Conservation (phyloP, 2,888 invertebrate genomes). For the Stenichneumon culpator region DNA sequence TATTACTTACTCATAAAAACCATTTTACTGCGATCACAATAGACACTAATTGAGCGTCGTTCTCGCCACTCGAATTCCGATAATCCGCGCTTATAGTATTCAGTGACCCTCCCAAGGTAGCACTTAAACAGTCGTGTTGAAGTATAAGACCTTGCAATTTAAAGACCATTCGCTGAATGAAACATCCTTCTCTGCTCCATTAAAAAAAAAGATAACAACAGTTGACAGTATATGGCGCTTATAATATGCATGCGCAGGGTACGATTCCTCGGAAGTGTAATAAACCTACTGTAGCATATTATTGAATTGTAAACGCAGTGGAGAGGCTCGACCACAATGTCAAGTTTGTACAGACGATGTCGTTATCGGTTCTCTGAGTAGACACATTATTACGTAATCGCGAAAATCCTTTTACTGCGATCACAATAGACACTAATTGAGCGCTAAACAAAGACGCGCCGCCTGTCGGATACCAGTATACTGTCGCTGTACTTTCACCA, state of each 20-base stretch:
- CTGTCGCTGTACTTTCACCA: conserved; percentile 32
- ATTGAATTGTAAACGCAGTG: neutral
- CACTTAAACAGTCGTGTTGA: conserved; percentile 21
- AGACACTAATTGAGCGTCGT: conserved; percentile 53
- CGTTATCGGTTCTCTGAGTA: conserved; percentile 40
- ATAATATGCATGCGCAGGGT: neutral
- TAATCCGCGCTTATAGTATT: conserved; percentile 26
- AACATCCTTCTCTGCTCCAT: neutral
- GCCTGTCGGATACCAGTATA: conserved; percentile 8
- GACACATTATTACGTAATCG: conserved; percentile 28
- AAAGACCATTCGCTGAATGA: conserved; percentile 12
- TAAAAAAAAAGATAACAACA: conserved; percentile 7
- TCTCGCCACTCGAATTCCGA: conserved; percentile 11
- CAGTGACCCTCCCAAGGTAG: conserved; percentile 24
- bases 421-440: conserved; percentile 54
- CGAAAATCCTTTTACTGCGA: conserved; percentile 48
- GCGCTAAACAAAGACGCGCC: conserved; percentile 52
- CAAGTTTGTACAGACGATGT: conserved; percentile 7
- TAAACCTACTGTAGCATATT: conserved; percentile 19
- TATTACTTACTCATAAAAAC: conserved; percentile 37
- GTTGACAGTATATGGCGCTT: neutral
- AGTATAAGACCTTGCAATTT: conserved; percentile 4
- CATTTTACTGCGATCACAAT: conserved; percentile 40
- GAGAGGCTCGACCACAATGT: neutral
- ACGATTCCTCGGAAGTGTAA: conserved; percentile 9